Evolutionary conservation across 2,113 vertebrate genomes (phyloP), one percentile per base, ranked within the genome.

Genomic region (Nasalis larvatus): DNA sequence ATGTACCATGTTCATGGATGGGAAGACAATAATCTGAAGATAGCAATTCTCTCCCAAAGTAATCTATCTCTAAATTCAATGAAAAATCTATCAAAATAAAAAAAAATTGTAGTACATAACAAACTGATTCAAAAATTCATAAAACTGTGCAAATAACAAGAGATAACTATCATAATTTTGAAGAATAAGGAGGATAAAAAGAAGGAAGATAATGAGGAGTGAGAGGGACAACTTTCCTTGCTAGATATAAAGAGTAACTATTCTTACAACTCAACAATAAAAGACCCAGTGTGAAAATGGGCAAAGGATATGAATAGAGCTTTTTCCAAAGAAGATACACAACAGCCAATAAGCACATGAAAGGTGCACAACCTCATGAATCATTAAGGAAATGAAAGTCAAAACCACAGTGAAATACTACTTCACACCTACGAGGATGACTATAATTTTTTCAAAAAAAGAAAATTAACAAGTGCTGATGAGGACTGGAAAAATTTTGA

Each of bases 1-100:
- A 21, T 77, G 94, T 83, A 92, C 89, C 32, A 88, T 71, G 71
- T 96, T 95, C 94, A 93, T 88, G 80, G 86, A 89, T 42, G 11
- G 68, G 16, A 76, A 94, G 80, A 73, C 40, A 83, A 45, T n/a
- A 52, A 73, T 47, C 52, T 63, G 13, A 69, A 90, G 30, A 37
- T 8, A 20, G 14, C 13, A 66, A 5, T 83, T 37, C 35, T 97
- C 32, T 86, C 58, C 45, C 40, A 49, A 83, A 80, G 49, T 42
- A 83, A 83, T 45, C 37, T 54, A 14, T 27, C 49, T 73, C 63
- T 87, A 76, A 96, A 77, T n/a, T 89, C 87, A 78, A 9, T 82
- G 49, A 86, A 94, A 69, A 35, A 63, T 74, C n/a, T 91, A 25
- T 40, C 25, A 89, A 81, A 54, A 78, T n/a, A 47, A 60, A 45